Evolutionary conservation across 2,888 invertebrate genomes (phyloP), one percentile per base, ranked within the genome.

Genomic region (Caenorhabditis sulstoni): DNA sequence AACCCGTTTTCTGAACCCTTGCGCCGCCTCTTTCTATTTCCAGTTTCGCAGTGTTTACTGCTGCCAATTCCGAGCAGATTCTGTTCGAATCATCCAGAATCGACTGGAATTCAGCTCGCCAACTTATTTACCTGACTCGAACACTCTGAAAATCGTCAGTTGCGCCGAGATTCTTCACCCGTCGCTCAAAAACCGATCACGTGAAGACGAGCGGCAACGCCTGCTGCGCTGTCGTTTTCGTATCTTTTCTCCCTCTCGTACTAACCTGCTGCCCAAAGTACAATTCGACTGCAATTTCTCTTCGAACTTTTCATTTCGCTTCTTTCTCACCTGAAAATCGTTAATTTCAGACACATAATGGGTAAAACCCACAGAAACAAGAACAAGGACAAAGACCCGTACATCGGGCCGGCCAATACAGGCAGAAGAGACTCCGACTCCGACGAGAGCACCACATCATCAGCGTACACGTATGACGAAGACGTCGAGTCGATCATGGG

Each of bases 401-500:
- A 75, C 22, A 23, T 22, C 35, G 74, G 77, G 11, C 75, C 73
- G 1, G 14, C 57, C 9, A 61, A 64, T n/a, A 18, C 55, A 0
- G 73, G 73, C 11, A 20, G 78, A 65, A 14, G 53, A 9, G 79
- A 70, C 44, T 74, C 67, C 3, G 79, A 79, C 59, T 71, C 76
- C 37, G 84, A 86, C 45, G 77, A 77, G 9, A 79, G 80, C 41
- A 29, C 29, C 29, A 80, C 83, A 47, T 57, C 82, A 9, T 83
- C 85, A 9, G 80, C 81, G 11, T 74, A 81, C 18, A 86, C 83
- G 9, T 79, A 81, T 14, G 83, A 85, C 50, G 83, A 82, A 5
- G 86, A 86, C 55, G 53, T 85, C 79, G 55, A 71, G 35, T 82
- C 82, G 41, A 75, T 85, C 47, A 82, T 77, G 70, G 86, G 84